Evolutionary conservation across 2,888 invertebrate species (phyloP).

Genomic region (Electrophaes corylata): DNA sequence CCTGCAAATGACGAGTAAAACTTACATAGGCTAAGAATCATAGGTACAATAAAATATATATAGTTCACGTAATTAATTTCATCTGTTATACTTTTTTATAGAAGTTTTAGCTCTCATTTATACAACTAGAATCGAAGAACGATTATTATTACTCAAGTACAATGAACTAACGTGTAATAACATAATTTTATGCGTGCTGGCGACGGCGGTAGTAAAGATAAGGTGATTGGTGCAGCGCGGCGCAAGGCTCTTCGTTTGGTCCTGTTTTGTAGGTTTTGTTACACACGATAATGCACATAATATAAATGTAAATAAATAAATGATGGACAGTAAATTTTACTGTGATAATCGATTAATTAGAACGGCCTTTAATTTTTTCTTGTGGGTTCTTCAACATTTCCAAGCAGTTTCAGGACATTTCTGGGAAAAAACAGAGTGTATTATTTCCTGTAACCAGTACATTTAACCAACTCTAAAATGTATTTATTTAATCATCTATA

Average conservation of each 20-base stretch:
- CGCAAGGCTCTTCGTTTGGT: conserved; percentile 39
- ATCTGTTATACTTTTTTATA: neutral
- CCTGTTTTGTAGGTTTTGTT: conserved; percentile 18
- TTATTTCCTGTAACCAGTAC: no score
- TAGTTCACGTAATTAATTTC: no score
- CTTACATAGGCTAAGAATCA: no score
- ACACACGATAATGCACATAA: no score
- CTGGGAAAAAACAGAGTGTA: conserved; percentile 51
- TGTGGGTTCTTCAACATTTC: conserved; percentile 52
- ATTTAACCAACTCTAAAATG: no score
- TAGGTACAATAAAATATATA: no score
- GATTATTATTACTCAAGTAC: conserved; percentile 32
- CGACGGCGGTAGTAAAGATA: conserved; percentile 39
- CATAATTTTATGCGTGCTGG: conserved; percentile 21
- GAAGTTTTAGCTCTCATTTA: neutral
- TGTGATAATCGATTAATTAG: neutral
- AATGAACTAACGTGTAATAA: conserved; percentile 49
- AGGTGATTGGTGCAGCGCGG: conserved; percentile 32
- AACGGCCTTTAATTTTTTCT: neutral
- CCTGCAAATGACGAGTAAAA: no score
- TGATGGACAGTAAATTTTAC: no score
- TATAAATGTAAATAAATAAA: no score
- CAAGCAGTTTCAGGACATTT: conserved; percentile 69
- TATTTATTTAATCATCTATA: no score
- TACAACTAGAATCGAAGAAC: neutral